phyloP scores from a whole-genome alignment of 2,113 vertebrate genomes.

The Pogona vitticeps region DNA sequence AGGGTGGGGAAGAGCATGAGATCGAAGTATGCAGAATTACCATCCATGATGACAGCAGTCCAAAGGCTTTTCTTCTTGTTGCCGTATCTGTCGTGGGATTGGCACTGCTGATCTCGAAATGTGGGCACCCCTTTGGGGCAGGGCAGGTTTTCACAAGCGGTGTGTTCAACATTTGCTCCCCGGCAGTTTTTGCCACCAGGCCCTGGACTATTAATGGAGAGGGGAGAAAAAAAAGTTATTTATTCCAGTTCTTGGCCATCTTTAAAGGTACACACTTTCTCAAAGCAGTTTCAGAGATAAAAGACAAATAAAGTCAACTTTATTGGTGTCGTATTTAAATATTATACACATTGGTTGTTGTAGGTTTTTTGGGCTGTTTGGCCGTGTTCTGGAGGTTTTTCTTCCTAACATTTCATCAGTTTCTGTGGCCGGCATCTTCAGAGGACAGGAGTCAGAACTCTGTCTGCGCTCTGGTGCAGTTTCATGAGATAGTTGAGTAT shows the following conservation, averaged over 20 bases:
- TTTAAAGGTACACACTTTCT: background rate
- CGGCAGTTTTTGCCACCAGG: constrained; percentile 89
- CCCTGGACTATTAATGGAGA: constrained; percentile 78
- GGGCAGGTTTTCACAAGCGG: constrained; percentile 87
- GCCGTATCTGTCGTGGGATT: constrained; percentile 84
- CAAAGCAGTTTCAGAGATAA: too few species aligned
- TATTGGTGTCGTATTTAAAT: too few species aligned
- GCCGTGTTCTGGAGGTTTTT: too few species aligned
- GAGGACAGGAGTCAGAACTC: too few species aligned
- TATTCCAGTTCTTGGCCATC: background rate
- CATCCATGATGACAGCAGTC: constrained; percentile 87
- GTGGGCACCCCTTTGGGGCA: constrained; percentile 89
- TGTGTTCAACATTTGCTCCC: constrained; percentile 90
- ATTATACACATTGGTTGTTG: too few species aligned
- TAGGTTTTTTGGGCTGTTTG: too few species aligned
- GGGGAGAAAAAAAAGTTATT: background rate
- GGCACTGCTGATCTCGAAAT: constrained; percentile 96
- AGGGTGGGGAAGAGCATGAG: background rate
- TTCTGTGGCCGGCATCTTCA: too few species aligned
- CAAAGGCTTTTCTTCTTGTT: constrained; percentile 86
- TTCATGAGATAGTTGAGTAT: too few species aligned
- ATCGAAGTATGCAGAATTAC: constrained; percentile 52
- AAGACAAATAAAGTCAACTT: too few species aligned
- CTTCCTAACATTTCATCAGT: too few species aligned
- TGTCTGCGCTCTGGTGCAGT: too few species aligned